Evolutionary conservation across 2,113 vertebrate species (phyloP).

Genomic region (Porphyrio hochstetteri): DNA sequence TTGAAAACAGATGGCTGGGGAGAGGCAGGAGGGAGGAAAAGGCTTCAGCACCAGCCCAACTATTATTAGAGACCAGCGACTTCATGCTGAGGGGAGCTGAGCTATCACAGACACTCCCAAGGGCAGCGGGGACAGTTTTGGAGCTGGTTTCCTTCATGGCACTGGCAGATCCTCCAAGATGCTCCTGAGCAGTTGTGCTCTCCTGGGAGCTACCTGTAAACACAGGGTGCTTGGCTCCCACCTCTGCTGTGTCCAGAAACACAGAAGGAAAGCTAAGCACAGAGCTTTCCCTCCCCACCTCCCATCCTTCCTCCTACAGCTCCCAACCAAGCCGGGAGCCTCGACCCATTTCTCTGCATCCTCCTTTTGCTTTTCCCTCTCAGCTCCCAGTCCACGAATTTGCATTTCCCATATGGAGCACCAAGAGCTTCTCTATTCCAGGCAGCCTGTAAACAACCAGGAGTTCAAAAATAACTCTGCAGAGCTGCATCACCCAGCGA

Average conservation of each 20-base stretch:
- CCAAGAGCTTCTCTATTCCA: neutral
- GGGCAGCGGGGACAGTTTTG: neutral
- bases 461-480: neutral
- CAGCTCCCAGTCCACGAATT: neutral
- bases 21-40: neutral
- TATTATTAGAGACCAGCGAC: neutral
- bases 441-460: neutral
- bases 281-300: neutral
- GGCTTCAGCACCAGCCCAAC: neutral
- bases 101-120: neutral
- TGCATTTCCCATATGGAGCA: conserved; percentile 2
- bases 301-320: neutral
- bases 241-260: neutral
- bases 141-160: neutral
- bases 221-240: neutral
- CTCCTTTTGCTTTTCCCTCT: neutral
- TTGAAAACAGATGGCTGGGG: conserved; percentile 40
- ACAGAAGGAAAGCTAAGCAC: rapidly evolving
- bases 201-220: neutral
- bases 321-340: rapidly evolving
- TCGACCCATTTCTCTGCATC: neutral
- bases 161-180: neutral
- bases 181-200: neutral
- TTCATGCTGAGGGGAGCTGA: neutral
- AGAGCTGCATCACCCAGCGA: neutral